phyloP scores from a whole-genome alignment of 2,888 invertebrate genomes.

The Scelioninae gen. 2 region DNA sequence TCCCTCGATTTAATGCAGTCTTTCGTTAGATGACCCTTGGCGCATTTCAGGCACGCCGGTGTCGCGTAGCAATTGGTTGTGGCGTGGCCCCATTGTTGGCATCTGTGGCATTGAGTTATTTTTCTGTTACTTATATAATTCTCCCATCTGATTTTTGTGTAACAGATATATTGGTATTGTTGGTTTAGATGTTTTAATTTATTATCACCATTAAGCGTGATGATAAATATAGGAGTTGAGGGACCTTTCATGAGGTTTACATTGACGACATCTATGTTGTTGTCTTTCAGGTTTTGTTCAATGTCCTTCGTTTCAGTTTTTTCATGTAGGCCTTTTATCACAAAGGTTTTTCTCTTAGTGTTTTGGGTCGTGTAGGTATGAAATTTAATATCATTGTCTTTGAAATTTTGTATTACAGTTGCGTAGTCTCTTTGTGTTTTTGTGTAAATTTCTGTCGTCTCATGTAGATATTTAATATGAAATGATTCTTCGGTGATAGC shows the following conservation, averaged over 20 bases:
- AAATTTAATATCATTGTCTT: constrained; percentile 28
- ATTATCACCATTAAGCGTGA: constrained; percentile 44
- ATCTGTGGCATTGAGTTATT: constrained; percentile 65
- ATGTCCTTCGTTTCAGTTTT: constrained; percentile 44
- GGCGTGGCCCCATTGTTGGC: constrained; percentile 67
- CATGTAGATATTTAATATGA: too few relatives aligned
- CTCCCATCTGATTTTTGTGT: constrained; percentile 61
- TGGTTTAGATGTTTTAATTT: constrained; percentile 52
- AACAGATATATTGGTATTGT: constrained; percentile 43
- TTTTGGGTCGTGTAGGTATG: constrained; percentile 44
- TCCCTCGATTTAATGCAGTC: constrained; percentile 62
- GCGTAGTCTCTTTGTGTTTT: not conserved
- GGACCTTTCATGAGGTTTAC: constrained; percentile 61
- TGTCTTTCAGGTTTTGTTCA: constrained; percentile 29
- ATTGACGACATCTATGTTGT: constrained; percentile 13
- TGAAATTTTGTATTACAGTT: not conserved
- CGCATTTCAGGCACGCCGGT: constrained; percentile 64
- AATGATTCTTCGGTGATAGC: too few relatives aligned
- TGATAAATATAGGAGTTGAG: constrained; percentile 53
- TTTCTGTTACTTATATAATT: constrained; percentile 59
- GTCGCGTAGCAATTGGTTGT: constrained; percentile 60
- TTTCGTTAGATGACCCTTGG: constrained; percentile 62
- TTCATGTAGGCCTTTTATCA: constrained; percentile 55
- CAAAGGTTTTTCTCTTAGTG: constrained; percentile 48
- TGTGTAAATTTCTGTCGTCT: constrained; percentile 12